A percentile compares a stretch with the other conserved stretches of the same genome.
These are phyloP conservation scores for Tachina lurida DNA, from an alignment of 2,888 invertebrate genomes.

Conservation along the genomic window DNA sequence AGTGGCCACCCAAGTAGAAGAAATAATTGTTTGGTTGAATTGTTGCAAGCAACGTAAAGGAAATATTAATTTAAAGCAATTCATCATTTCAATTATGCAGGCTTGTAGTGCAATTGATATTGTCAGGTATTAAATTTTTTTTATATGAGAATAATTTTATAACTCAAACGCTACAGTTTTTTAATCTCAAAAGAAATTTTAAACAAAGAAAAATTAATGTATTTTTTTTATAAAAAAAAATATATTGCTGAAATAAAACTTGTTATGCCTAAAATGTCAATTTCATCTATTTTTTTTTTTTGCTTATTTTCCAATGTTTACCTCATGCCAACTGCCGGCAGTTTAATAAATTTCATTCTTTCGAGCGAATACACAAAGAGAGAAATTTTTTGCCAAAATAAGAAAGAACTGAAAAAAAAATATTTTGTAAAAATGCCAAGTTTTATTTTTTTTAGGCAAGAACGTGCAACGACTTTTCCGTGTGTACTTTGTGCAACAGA, in stretches of 20 bases:
- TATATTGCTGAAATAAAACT: background rate
- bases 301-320: background rate
- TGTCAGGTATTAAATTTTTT: background rate
- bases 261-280: background rate
- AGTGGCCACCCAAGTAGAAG: slow-evolving; percentile 59
- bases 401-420: background rate
- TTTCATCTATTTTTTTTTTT: background rate
- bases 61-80: slow-evolving; percentile 65
- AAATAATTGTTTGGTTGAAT: background rate
- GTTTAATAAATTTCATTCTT: slow-evolving; percentile 13
- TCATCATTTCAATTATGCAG: slow-evolving; percentile 41
- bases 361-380: background rate
- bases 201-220: no score
- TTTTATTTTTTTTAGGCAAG: slow-evolving; percentile 30
- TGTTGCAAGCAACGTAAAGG: slow-evolving; percentile 42
- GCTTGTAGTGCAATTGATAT: slow-evolving; percentile 35
- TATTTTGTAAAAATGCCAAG: slow-evolving; percentile 66
- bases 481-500: slow-evolving; percentile 4
- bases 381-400: slow-evolving; percentile 24
- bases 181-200: no score
- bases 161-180: no score
- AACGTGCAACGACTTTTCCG: slow-evolving; percentile 47
- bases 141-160: no score
- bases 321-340: slow-evolving; percentile 12
- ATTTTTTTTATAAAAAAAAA: background rate